Percentiles rank a stretch among this genome's conserved stretches.
These are phyloP conservation scores for Hemicordylus capensis DNA, from an alignment of 2,113 vertebrate genomes.

Conservation along the genomic window DNA sequence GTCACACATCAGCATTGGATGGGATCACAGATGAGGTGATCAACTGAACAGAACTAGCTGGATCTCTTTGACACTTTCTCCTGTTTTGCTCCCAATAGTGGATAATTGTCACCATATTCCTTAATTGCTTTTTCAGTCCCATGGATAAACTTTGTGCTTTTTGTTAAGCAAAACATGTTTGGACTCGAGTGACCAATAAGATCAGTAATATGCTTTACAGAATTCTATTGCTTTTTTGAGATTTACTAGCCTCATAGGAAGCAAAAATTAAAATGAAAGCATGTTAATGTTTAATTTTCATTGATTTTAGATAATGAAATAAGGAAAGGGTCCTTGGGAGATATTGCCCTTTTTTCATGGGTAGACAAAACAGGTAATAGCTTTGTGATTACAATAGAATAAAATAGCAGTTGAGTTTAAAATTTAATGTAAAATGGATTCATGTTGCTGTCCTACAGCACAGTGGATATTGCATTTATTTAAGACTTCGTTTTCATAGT, in stretches of 20 bases:
- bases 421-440: background rate
- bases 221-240: background rate
- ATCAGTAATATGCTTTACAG: background rate
- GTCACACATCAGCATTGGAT: background rate
- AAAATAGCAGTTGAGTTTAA: background rate
- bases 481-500: background rate
- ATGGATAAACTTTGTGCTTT: background rate
- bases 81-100: background rate
- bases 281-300: background rate
- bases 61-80: background rate
- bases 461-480: conserved; percentile 15
- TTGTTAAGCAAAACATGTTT: background rate
- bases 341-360: background rate
- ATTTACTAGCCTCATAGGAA: background rate
- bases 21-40: background rate
- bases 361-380: background rate
- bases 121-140: background rate
- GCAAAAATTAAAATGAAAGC: background rate
- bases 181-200: background rate
- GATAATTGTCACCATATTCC: background rate
- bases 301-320: conserved; percentile 9
- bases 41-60: background rate
- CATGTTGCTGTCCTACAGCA: accelerated
- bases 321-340: background rate
- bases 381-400: background rate